Base-by-base conservation (phyloP, 2,888 invertebrate genomes). In the Neoascia interrupta region DNA sequence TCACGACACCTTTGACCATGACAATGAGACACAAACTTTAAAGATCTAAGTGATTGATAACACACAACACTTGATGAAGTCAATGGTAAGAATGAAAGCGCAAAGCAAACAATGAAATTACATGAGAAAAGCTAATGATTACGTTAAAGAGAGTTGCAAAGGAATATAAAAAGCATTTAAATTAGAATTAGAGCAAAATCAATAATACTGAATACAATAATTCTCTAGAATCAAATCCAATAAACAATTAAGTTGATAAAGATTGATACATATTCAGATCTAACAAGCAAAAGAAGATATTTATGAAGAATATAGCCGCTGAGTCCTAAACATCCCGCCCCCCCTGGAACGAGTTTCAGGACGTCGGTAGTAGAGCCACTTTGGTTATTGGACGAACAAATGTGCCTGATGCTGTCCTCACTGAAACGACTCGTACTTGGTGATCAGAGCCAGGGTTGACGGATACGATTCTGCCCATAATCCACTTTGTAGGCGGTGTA, bases 331-430 rank as follows among this genome's bases (percentile, higher is more conserved):
- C n/a, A n/a, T n/a, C n/a, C n/a, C n/a, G n/a, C n/a, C n/a, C n/a
- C n/a, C n/a, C n/a, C 37, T 37, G 37, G 4, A 37, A 37, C 37
- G 15, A 37, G 37, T 41, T 26, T 26, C 26, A 26, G 26, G 26
- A 26, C 26, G 6, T 41, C 19, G 41, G 10, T 16, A 41, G 6
- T 26, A 26, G 6, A 26, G 6, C 26, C 5, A 26, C 5, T 26
- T n/a, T n/a, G n/a, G n/a, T n/a, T n/a, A n/a, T 26, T 19, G 41
- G 41, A 18, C 41, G 41, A 6, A 41, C 41, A 41, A 41, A 41
- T 16, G 41, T 16, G 8, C 16, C 41, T n/a, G n/a, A n/a, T n/a
- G n/a, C 41, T 41, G 41, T 41, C 19, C 41, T 11, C 10, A 49
- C 49, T n/a, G 8, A n/a, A 11, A 36, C 11, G 11, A 6, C 10